These are phyloP conservation scores for Daktulosphaira vitifoliae DNA, from an alignment of 1,140 invertebrate genomes.

Conservation along the genomic window DNA sequence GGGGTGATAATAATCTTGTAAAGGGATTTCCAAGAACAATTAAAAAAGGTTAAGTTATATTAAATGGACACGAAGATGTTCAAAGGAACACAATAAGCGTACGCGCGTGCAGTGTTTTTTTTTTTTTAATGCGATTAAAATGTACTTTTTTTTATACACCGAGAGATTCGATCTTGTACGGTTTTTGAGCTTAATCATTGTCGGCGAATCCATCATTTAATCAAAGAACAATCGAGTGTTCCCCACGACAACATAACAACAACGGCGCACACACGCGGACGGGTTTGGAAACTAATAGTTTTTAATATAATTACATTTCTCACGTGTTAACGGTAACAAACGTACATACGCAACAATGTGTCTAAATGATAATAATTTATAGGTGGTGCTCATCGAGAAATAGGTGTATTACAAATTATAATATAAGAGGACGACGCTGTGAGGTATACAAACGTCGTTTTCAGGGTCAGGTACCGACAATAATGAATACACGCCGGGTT, in stretches of 20 bases:
- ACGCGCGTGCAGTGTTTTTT: too few species aligned
- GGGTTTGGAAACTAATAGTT: conserved; percentile 8
- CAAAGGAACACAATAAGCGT: too few species aligned
- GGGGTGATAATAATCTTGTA: too few species aligned
- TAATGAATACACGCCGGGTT: background rate
- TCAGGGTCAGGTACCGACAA: background rate
- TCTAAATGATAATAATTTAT: conserved; percentile 5
- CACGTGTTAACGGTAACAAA: background rate
- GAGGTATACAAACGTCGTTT: background rate
- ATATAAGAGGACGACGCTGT: background rate
- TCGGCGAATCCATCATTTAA: conserved; percentile 15
- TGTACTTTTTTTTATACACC: conserved; percentile 1
- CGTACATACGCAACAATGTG: background rate
- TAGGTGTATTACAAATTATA: background rate
- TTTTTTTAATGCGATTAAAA: too few species aligned
- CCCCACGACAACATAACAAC: background rate
- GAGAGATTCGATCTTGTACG: too few species aligned
- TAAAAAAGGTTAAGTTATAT: too few species aligned
- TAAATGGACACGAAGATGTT: too few species aligned
- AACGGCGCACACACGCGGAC: background rate
- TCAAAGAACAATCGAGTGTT: conserved; percentile 17
- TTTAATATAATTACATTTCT: background rate
- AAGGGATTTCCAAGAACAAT: too few species aligned
- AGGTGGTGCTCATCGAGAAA: background rate
- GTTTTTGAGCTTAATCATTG: conserved; percentile 2